Evolutionary conservation across 2,797 vertebrate genomes (phyloP), one percentile per base, ranked within the genome.

Genomic region (Cyprinodon diabolis): DNA sequence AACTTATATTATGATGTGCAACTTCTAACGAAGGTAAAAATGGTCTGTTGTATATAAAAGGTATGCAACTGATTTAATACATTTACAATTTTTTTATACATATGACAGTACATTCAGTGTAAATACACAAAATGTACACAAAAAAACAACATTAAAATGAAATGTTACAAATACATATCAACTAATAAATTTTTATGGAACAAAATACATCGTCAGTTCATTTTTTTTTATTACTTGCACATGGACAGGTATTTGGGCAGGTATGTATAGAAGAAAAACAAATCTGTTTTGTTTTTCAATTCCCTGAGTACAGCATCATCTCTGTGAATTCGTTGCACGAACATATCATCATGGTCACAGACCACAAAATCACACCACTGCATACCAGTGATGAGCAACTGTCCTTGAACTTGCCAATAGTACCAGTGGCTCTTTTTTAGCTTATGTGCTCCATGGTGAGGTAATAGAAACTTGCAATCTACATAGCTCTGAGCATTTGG

Each of bases 201-300:
- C 30, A 30, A 2, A 30, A 30, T 30, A 30, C 30, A 30, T 30
- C 30, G 30, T 30, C 30, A 30, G 1, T 30, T 30, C 1, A 1
- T 30, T 30, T 30, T 48, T 25, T 66, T 66, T 15, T 1, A 66
- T 49, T 17, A 30, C 23, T 48, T 48, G 65, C 2, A 23, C 45
- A 48, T 25, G 43, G 45, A 66, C 12, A 66, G 65, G 45, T 48
- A 30, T 48, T 66, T 25, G 23, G 45, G 43, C 45, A 48, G 5
- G 65, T 48, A 56, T 23, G 55, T 66, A n/a, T 66, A 23, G 48
- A 66, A 48, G 45, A 66, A 48, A 48, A 66, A 25, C 63, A 45
- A 30, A 30, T 30, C 30, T 30, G 30, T 30, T 30, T 30, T 30
- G 30, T 23, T 17, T 21, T 48, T 48, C 45, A 66, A 6, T 5